Evolutionary conservation across 2,888 invertebrate genomes (phyloP), one percentile per base, ranked within the genome.

Genomic region (Neoscelio sp.): DNA sequence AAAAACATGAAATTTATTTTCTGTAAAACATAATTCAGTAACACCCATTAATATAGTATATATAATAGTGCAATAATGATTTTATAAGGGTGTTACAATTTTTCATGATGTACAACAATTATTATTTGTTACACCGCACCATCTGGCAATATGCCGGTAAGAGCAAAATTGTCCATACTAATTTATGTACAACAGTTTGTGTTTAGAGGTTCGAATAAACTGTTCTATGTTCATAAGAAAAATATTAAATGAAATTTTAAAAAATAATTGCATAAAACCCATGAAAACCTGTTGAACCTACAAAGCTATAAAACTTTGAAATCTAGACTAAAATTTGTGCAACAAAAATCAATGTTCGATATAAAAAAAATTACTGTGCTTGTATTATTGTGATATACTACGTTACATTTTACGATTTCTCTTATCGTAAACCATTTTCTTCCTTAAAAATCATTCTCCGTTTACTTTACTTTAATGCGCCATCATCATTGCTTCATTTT

Each of bases 21-120:
- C 1, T 12, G 18, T 58, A 7, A n/a, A n/a, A n/a, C 17, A 13
- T 28, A 30, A 12, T 42, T 17, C 17, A 42, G 1, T 15, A n/a
- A 23, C 10, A 20, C 35, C 12, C 18, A 65, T 50, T 65, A 17
- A 23, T 50, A 30, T 23, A 48, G 23, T 30, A 15, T 12, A 18
- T 30, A 68, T 30, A 12, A 48, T 58, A 30, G 12, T 15, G 6
- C 8, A 10, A 18, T 28, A 54, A 64, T 13, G 18, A 64, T 17
- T 64, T 56, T 56, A 54, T 54, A 48, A 54, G 13, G 26, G 54
- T 46, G 54, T 56, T 44, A 64, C 62, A 42, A 64, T 64, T 73
- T 73, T 73, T 64, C 62, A 46, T 73, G 48, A 73, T 73, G 64
- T 73, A 73, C 23, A 73, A 73, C 73, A 56, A 73, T 73, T 48